These are phyloP conservation scores for Spheniscus mendiculus DNA, from an alignment of 2,113 vertebrate species.

Conservation along the genomic window DNA sequence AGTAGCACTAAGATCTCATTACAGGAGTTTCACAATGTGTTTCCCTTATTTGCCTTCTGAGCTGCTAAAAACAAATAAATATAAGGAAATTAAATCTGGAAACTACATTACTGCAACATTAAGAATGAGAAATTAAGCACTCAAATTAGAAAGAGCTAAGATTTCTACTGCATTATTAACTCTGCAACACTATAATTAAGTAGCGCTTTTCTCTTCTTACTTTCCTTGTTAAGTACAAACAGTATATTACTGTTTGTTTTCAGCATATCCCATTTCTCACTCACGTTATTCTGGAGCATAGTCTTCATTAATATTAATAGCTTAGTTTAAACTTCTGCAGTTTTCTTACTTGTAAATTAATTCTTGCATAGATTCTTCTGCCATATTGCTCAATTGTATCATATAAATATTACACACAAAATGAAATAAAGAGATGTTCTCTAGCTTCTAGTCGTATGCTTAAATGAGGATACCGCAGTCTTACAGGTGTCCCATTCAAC, in stretches of 20 bases:
- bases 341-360: not conserved
- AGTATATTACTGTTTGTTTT: not conserved
- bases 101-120: constrained; percentile 2
- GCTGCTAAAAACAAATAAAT: constrained; percentile 51
- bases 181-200: not conserved
- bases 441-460: not conserved
- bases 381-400: not conserved
- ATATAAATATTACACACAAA: not conserved
- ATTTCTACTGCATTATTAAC: constrained; percentile 32
- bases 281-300: not conserved
- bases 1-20: constrained; percentile 28
- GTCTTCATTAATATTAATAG: not conserved
- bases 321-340: not conserved
- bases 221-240: not conserved
- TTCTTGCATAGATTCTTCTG: not conserved
- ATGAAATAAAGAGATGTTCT: not conserved
- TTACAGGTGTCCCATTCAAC: not conserved
- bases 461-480: not conserved
- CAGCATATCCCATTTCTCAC: not conserved
- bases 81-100: constrained; percentile 48
- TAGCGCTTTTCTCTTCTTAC: not conserved
- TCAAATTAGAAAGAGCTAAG: constrained; percentile 6
- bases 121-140: constrained; percentile 20
- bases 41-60: constrained; percentile 27
- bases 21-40: constrained; percentile 16